A percentile compares a stretch with the other conserved stretches of the same genome.
These are phyloP conservation scores for Sebastes reedi DNA, from an alignment of 2,797 vertebrate species.

Conservation along the genomic window DNA sequence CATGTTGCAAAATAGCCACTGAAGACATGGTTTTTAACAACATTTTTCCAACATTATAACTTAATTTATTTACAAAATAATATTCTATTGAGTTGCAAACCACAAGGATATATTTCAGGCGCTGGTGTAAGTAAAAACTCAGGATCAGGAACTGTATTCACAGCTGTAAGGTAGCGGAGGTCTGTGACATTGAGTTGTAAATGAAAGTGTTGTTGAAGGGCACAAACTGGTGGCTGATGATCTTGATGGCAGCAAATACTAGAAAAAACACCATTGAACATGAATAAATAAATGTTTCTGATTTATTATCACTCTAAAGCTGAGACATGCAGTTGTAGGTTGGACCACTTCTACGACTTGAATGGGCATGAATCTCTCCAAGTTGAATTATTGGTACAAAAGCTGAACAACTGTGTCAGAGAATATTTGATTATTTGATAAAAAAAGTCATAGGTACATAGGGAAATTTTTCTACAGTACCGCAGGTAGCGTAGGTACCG, in stretches of 20 bases:
- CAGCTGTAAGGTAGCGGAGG: conserved; percentile 91
- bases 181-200: conserved; percentile 98
- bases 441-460: background rate
- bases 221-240: conserved; percentile 97
- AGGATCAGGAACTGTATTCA: conserved; percentile 57
- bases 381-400: background rate
- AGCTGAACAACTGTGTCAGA: background rate
- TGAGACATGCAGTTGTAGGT: background rate
- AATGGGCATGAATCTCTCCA: background rate
- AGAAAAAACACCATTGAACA: conserved; percentile 12
- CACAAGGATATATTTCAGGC: background rate
- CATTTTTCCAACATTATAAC: background rate
- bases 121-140: background rate
- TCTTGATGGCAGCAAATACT: conserved; percentile 97
- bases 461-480: too few species aligned
- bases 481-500: too few species aligned
- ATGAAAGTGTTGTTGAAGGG: conserved; percentile 98
- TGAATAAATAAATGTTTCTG: background rate
- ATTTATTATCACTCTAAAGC: background rate
- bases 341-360: background rate
- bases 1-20: conserved; percentile 10
- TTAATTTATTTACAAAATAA: background rate
- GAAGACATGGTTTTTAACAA: background rate
- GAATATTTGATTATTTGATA: background rate
- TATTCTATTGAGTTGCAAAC: background rate